These are phyloP conservation scores for Wasmannia auropunctata DNA, from an alignment of 1,140 invertebrate species.

Conservation along the genomic window DNA sequence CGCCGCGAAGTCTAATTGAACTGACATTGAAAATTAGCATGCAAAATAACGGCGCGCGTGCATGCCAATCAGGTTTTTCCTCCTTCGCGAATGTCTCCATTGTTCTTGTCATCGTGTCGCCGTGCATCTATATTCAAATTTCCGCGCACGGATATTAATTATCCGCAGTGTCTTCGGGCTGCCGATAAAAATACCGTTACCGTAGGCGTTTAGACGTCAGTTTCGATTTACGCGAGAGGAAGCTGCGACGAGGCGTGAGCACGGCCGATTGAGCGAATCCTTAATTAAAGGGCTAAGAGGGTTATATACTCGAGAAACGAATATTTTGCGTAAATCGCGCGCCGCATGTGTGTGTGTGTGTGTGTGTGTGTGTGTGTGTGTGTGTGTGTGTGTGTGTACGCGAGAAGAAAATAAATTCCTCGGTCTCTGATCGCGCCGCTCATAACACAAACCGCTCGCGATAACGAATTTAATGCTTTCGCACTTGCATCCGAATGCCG, in stretches of 20 bases:
- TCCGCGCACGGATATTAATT: conserved; percentile 8
- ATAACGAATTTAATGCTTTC: conserved; percentile 15
- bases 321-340: neutral
- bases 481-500: conserved; percentile 27
- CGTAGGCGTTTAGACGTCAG: neutral
- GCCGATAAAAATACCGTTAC: neutral
- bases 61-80: neutral
- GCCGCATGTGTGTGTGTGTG: no score
- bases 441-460: neutral
- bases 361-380: no score
- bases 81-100: neutral
- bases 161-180: neutral
- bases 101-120: neutral
- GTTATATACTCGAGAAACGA: neutral
- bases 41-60: neutral
- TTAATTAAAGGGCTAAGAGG: neutral
- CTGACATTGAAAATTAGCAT: conserved; percentile 35
- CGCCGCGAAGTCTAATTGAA: neutral
- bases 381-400: no score
- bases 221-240: neutral
- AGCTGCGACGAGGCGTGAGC: neutral
- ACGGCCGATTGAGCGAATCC: neutral
- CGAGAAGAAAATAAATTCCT: neutral
- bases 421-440: neutral
- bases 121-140: neutral